Conservation (phyloP, 2,888 invertebrate species). For the Heteromurus nitidus region DNA sequence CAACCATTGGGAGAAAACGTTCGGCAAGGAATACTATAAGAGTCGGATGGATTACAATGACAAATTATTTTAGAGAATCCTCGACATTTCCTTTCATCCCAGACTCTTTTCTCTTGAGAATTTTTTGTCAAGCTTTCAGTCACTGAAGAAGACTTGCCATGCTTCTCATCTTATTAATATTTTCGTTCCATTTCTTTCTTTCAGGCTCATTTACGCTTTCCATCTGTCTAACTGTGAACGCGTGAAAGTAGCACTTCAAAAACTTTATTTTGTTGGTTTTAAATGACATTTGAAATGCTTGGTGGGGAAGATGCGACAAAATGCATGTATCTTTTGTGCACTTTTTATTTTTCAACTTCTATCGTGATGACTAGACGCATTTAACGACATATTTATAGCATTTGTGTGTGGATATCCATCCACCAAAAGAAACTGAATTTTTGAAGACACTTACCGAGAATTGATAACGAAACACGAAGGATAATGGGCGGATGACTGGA, state of each 20-base stretch:
- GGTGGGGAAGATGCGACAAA: too few species aligned
- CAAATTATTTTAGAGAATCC: constrained; percentile 47
- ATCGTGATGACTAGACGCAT: too few species aligned
- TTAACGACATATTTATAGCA: too few species aligned
- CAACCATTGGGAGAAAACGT: constrained; percentile 4
- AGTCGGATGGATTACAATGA: constrained; percentile 51
- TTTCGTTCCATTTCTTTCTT: background rate
- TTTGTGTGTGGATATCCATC: too few species aligned
- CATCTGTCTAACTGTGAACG: too few species aligned
- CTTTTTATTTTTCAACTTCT: too few species aligned
- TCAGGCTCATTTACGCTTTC: too few species aligned
- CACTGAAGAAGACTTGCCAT: too few species aligned
- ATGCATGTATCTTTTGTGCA: too few species aligned
- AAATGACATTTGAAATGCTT: too few species aligned
- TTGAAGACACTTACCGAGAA: constrained; percentile 78
- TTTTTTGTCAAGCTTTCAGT: constrained; percentile 5
- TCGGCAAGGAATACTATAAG: background rate
- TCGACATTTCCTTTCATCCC: constrained; percentile 41
- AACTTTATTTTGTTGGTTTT: too few species aligned
- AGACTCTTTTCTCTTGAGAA: background rate
- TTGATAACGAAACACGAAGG: constrained; percentile 72
- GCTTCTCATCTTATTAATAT: background rate
- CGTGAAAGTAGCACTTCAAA: too few species aligned
- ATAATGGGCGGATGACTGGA: constrained; percentile 74
- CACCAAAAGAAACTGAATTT: background rate